phyloP scores from a whole-genome alignment of 1,140 invertebrate species.

The Samia ricini region DNA sequence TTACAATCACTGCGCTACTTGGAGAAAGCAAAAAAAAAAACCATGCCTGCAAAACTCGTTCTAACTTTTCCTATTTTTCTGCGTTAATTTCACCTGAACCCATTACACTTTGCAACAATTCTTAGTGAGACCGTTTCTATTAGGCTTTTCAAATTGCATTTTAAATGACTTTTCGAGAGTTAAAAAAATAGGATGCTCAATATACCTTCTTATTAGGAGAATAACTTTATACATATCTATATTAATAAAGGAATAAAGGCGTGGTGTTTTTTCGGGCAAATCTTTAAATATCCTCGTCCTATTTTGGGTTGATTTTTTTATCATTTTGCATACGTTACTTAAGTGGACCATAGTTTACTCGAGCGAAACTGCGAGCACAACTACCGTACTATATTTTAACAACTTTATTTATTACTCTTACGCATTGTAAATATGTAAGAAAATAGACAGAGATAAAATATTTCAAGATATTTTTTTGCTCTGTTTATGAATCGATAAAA shows the following conservation, averaged over 20 bases:
- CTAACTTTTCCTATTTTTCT: slow-evolving; percentile 78
- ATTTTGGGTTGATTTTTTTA: too few species aligned
- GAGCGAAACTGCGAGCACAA: too few species aligned
- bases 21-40: slow-evolving; percentile 70
- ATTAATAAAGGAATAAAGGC: too few species aligned
- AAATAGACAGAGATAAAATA: too few species aligned
- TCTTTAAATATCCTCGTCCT: too few species aligned
- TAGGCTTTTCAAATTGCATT: slow-evolving; percentile 72
- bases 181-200: slow-evolving; percentile 19
- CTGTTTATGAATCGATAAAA: neutral
- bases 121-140: slow-evolving; percentile 75
- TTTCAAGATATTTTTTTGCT: too few species aligned
- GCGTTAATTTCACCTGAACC: slow-evolving; percentile 77
- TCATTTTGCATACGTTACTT: too few species aligned
- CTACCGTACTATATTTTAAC: too few species aligned
- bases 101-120: slow-evolving; percentile 76
- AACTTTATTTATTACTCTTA: too few species aligned
- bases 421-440: neutral
- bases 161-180: slow-evolving; percentile 58
- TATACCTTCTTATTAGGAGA: neutral
- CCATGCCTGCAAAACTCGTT: slow-evolving; percentile 70
- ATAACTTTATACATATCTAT: slow-evolving; percentile 9
- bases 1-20: slow-evolving; percentile 74
- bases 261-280: too few species aligned
- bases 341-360: too few species aligned